Evolutionary conservation across 1,140 invertebrate species (phyloP), one percentile per base, ranked within the genome.

Genomic region (Tetranychus cinnabarinus): DNA sequence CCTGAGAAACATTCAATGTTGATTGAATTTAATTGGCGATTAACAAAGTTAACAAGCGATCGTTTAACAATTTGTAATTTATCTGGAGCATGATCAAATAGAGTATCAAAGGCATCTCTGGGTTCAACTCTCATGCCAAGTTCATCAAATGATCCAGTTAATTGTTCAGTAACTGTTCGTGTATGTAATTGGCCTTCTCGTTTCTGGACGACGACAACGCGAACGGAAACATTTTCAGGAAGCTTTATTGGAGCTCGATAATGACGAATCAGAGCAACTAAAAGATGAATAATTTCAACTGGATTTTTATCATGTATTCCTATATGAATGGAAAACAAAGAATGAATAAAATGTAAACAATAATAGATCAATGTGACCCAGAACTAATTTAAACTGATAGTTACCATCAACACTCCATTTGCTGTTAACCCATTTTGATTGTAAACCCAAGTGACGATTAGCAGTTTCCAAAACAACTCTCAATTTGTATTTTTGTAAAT

Each of bases 81-180:
- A 65, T 98, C 93, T 0, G 92, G 92, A 23, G 91, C 89, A 76
- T 95, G 88, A 74, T 97, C 92, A 72, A 98, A 95, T n/a, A 99
- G 74, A 1, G 90, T 90, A 72, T 99, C 95, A 75, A 99, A 98
- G 1, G 95, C 95, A 77, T 99, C 95, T 63, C 92, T 75, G 68
- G 63, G 63, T 58, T 65, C 64, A 2, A 66, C 52, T 31, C 59
- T 50, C 62, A 64, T 65, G n/a, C 65, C 59, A 13, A 65, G 47
- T 39, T 66, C 65, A 61, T 65, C 62, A 50, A 59, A 66, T 34
- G 60, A 42, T 54, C 57, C 63, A 10, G 63, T 61, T 31, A 64
- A 56, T 47, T 58, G 34, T 57, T 64, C 63, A 33, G 37, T 60
- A 13, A 58, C 35, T 2, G 56, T 58, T 58, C 60, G 31, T 10